phyloP scores from a whole-genome alignment of 1,140 invertebrate genomes.

The Aleiodes sp. region DNA sequence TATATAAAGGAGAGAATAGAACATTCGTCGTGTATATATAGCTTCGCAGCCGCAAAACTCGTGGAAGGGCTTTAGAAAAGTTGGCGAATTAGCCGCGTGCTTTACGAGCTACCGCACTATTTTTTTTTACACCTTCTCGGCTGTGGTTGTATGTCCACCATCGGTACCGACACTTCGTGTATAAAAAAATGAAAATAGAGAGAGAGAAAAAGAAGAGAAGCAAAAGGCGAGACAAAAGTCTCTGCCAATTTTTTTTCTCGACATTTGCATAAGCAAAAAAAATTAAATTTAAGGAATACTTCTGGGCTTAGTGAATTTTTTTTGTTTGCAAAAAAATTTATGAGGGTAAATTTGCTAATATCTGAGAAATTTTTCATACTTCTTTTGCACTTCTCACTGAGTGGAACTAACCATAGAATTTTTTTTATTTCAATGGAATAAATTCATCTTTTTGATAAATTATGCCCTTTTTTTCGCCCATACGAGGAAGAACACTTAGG shows the following conservation, averaged over 20 bases:
- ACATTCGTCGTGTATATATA: conserved; percentile 13
- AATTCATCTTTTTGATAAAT: too few species aligned
- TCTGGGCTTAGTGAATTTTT: not conserved
- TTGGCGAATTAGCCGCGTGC: conserved; percentile 18
- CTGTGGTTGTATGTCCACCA: conserved; percentile 4
- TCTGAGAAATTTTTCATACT: too few species aligned
- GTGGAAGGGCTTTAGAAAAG: conserved; percentile 17
- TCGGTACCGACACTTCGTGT: conserved; percentile 4
- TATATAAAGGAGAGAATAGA: conserved; percentile 13
- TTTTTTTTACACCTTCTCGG: not conserved
- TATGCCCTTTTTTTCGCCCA: too few species aligned
- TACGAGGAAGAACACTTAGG: too few species aligned
- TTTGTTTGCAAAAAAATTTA: not conserved
- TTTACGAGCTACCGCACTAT: conserved; percentile 9
- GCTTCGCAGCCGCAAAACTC: not conserved
- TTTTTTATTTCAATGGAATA: too few species aligned
- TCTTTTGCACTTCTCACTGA: too few species aligned
- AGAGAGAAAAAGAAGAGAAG: not conserved
- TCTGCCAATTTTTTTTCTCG: conserved; percentile 5
- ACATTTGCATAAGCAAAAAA: not conserved
- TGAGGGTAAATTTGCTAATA: too few species aligned
- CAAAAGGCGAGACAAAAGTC: conserved; percentile 12
- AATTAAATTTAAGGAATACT: conserved; percentile 9
- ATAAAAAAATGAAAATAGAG: not conserved
- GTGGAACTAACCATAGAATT: too few species aligned